A percentile compares a stretch with the other conserved stretches of the same genome.
Conservation (phyloP, 1,140 invertebrate species). For the Brachionus plicatilis region DNA sequence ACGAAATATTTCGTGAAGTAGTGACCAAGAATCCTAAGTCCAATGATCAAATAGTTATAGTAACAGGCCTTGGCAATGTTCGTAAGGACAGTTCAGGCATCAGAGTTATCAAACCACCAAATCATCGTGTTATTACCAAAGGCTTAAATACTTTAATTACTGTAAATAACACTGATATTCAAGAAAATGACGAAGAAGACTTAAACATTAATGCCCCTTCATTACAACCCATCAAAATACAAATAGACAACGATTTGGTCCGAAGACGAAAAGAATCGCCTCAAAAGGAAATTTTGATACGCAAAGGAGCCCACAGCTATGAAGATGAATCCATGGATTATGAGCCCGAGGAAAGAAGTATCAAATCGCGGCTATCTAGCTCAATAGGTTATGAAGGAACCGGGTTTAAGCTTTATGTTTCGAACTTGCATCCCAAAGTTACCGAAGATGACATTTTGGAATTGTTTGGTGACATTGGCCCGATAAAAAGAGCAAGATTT, state of each 20-base stretch:
- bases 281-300: neutral
- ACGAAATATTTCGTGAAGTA: neutral
- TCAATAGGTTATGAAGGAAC: neutral
- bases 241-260: neutral
- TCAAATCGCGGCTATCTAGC: neutral
- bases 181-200: neutral
- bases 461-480: slow-evolving; percentile 82
- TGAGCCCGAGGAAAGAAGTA: neutral
- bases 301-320: neutral
- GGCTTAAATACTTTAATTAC: slow-evolving; percentile 18
- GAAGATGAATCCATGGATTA: neutral
- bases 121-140: neutral
- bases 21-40: neutral
- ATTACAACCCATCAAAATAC: neutral
- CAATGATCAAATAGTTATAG: neutral
- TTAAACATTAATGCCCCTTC: no score
- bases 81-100: neutral
- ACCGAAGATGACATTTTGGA: slow-evolving; percentile 83
- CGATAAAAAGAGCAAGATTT: slow-evolving; percentile 72
- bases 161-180: neutral
- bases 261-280: neutral
- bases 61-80: slow-evolving; percentile 30
- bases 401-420: slow-evolving; percentile 61
- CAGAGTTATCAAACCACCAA: neutral
- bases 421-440: slow-evolving; percentile 75